Percentiles rank a stretch among this genome's conserved stretches.
phyloP scores from a whole-genome alignment of 2,113 vertebrate species.

The Xerus inauris region DNA sequence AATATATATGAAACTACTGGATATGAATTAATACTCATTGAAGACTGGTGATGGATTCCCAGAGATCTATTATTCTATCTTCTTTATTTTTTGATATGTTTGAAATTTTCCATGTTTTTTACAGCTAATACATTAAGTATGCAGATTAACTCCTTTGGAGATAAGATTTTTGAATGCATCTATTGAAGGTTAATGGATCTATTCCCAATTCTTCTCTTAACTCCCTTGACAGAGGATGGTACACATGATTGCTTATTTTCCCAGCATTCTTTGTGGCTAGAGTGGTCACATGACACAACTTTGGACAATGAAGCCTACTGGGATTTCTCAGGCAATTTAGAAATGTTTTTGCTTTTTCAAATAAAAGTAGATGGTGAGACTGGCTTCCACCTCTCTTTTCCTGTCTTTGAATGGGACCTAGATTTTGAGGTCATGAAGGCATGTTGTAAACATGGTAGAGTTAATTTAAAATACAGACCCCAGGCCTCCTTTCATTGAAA shows the following conservation, averaged over 20 bases:
- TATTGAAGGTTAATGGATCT: not conserved
- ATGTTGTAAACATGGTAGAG: not conserved
- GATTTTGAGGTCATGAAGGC: not conserved
- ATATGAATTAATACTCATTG: conserved; percentile 5
- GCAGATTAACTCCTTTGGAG: not conserved
- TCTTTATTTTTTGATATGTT: conserved; percentile 18
- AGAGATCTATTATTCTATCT: not conserved
- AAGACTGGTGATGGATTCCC: not conserved
- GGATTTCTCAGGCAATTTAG: not conserved
- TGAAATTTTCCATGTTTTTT: conserved; percentile 20
- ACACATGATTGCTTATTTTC: not conserved
- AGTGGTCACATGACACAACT: not conserved
- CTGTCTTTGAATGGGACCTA: not conserved
- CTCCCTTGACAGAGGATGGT: not conserved
- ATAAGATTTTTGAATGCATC: not conserved
- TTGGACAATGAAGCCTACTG: not conserved
- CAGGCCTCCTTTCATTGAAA: not conserved
- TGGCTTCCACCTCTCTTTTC: not conserved
- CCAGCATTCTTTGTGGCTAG: conserved; percentile 6
- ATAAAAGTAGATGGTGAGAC: not conserved
- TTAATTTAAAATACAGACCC: not conserved
- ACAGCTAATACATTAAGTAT: not conserved
- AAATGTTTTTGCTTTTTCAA: not conserved
- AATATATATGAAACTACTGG: not conserved
- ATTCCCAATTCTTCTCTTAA: not conserved